Percentiles rank a stretch among this genome's conserved stretches.
phyloP scores from a whole-genome alignment of 2,113 vertebrate species.

The Corydoras maculifer region DNA sequence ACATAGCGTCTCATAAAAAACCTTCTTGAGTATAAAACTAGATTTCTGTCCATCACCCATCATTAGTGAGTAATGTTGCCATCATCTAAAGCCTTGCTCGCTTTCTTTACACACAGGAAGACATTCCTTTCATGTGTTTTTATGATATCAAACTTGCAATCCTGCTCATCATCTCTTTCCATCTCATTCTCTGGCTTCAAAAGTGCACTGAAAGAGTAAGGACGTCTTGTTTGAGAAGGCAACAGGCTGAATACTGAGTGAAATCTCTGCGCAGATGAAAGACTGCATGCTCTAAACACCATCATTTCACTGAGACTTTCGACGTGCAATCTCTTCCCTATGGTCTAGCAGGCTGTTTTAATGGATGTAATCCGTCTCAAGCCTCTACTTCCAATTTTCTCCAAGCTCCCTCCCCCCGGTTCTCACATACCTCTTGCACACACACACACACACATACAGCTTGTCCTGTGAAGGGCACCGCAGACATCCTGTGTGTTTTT shows the following conservation, averaged over 20 bases:
- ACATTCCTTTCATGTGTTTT: slow-evolving; percentile 5
- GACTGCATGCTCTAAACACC: slow-evolving; percentile 1
- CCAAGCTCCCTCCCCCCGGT: not conserved
- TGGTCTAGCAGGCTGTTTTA: slow-evolving; percentile 18
- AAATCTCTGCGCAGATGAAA: slow-evolving; percentile 12
- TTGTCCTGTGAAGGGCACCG: slow-evolving; percentile 41
- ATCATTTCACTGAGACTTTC: slow-evolving; percentile 5
- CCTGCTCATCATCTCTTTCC: not conserved
- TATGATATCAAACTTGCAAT: slow-evolving; percentile 1
- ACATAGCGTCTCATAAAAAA: too few species aligned
- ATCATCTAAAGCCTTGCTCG: not conserved
- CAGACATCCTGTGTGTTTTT: slow-evolving; percentile 35
- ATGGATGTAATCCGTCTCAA: slow-evolving; percentile 22
- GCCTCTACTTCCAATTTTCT: not conserved
- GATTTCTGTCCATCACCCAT: too few species aligned
- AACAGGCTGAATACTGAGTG: not conserved
- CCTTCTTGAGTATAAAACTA: too few species aligned
- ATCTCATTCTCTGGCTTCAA: slow-evolving; percentile 1
- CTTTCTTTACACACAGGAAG: not conserved
- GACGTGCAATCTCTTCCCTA: slow-evolving; percentile 5
- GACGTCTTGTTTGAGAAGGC: slow-evolving; percentile 5
- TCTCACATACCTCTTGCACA: slow-evolving; percentile 6
- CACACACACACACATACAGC: not conserved
- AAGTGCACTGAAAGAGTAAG: not conserved
- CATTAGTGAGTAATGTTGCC: slow-evolving; percentile 1